Conservation (phyloP, 1,140 invertebrate genomes). For the Hypsibius dujardini region DNA sequence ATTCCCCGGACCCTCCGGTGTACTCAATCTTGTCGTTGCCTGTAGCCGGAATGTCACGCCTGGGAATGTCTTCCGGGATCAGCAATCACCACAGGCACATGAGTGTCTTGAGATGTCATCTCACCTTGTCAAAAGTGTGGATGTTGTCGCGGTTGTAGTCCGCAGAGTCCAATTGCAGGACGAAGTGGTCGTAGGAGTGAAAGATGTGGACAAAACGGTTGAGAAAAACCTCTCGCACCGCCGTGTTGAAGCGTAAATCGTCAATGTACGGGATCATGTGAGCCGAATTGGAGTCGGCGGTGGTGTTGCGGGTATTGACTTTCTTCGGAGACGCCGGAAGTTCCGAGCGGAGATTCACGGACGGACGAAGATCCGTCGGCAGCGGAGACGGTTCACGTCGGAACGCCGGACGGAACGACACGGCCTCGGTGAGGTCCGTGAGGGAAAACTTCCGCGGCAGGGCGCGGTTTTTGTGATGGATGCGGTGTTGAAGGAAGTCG, state of each 20-base stretch:
- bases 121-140: slow-evolving; percentile 86
- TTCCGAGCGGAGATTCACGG: too few species aligned
- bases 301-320: background rate
- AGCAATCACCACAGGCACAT: too few species aligned
- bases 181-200: slow-evolving; percentile 82
- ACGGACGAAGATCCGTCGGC: too few species aligned
- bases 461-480: slow-evolving; percentile 11
- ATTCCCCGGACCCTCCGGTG: background rate
- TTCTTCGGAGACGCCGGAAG: too few species aligned
- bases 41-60: background rate
- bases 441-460: slow-evolving; percentile 12
- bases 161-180: slow-evolving; percentile 52
- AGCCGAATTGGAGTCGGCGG: background rate
- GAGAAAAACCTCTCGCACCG: slow-evolving; percentile 78
- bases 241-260: slow-evolving; percentile 74
- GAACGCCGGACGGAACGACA: too few species aligned
- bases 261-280: slow-evolving; percentile 43
- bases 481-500: slow-evolving; percentile 26
- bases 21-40: background rate
- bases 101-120: too few species aligned
- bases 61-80: background rate
- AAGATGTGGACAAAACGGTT: slow-evolving; percentile 93
- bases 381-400: too few species aligned
- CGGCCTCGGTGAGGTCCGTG: slow-evolving; percentile 8
- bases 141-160: slow-evolving; percentile 48